These are phyloP conservation scores for Rambutsinella grinnellia DNA, from an alignment of 2,888 invertebrate genomes.

Conservation along the genomic window DNA sequence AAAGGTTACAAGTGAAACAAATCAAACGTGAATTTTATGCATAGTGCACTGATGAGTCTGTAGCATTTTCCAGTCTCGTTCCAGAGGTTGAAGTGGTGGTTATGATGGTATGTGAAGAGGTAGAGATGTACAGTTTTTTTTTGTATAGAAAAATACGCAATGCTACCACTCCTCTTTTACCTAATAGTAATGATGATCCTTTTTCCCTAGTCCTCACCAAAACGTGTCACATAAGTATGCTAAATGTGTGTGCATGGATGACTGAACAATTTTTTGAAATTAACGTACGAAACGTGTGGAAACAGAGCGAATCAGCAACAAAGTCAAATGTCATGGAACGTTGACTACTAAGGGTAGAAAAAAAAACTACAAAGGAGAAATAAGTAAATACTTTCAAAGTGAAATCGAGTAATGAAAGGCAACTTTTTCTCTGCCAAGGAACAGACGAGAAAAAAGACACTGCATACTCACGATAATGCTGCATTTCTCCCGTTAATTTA, in stretches of 20 bases:
- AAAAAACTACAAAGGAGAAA: slow-evolving; percentile 1
- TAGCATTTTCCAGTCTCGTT: neutral
- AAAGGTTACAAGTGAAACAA: slow-evolving; percentile 41
- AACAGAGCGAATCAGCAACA: slow-evolving; percentile 41
- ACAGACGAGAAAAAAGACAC: neutral
- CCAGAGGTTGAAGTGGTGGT: neutral
- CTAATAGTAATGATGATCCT: slow-evolving; percentile 48
- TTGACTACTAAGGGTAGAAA: slow-evolving; percentile 2
- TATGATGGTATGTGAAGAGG: neutral
- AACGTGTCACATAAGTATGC: slow-evolving; percentile 50
- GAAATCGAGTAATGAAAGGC: slow-evolving; percentile 34
- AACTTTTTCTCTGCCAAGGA: slow-evolving; percentile 3
- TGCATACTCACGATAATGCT: slow-evolving; percentile 1
- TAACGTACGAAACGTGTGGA: slow-evolving; percentile 25
- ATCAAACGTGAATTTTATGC: slow-evolving; percentile 54
- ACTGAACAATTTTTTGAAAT: slow-evolving; percentile 46
- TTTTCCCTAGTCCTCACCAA: slow-evolving; percentile 29
- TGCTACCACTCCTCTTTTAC: no score
- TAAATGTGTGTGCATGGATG: slow-evolving; percentile 44
- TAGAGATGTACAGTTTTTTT: slow-evolving; percentile 1
- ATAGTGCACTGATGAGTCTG: slow-evolving; percentile 42
- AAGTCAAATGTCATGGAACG: slow-evolving; percentile 39
- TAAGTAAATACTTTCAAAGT: slow-evolving; percentile 13
- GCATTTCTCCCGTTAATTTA: slow-evolving; percentile 35
- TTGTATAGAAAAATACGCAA: no score